A percentile compares a stretch with the other conserved stretches of the same genome.
phyloP scores from a whole-genome alignment of 2,113 vertebrate genomes.

The Orientallactaga bullata region DNA sequence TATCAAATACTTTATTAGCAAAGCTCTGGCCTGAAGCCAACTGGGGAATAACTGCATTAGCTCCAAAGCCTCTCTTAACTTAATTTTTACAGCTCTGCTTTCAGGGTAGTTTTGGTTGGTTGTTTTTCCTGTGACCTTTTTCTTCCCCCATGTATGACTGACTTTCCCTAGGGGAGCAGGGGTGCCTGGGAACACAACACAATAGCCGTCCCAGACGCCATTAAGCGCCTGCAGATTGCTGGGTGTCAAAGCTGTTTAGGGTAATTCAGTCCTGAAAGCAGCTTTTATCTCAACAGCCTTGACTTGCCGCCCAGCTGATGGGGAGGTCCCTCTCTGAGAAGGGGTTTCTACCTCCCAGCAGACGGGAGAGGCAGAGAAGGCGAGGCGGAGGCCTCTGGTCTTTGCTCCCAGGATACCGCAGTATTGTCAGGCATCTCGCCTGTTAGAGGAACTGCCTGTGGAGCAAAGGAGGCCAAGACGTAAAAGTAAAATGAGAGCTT shows the following conservation, averaged over 20 bases:
- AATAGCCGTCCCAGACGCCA: constrained; percentile 46
- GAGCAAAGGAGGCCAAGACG: not conserved
- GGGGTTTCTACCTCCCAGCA: not conserved
- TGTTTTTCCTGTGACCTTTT: constrained; percentile 59
- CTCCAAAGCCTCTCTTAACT: constrained; percentile 69
- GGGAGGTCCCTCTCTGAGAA: not conserved
- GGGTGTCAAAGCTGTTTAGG: constrained; percentile 66
- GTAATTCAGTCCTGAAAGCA: constrained; percentile 63
- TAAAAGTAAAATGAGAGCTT: not conserved
- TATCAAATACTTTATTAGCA: constrained; percentile 54
- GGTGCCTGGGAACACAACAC: not conserved
- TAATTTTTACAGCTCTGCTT: constrained; percentile 76
- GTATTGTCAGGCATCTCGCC: not conserved
- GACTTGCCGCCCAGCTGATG: not conserved
- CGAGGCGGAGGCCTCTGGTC: not conserved
- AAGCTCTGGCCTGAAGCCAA: constrained; percentile 56
- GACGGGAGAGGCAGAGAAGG: not conserved
- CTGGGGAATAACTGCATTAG: constrained; percentile 70
- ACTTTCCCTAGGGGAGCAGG: constrained; percentile 62
- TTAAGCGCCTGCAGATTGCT: constrained; percentile 64
- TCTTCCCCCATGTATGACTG: constrained; percentile 16
- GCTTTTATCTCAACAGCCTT: constrained; percentile 69
- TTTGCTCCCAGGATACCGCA: not conserved
- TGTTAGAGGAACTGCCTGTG: not conserved
- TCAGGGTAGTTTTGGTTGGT: constrained; percentile 46